These are phyloP conservation scores for Etheostoma perlongum DNA, from an alignment of 2,797 vertebrate genomes.

Conservation along the genomic window DNA sequence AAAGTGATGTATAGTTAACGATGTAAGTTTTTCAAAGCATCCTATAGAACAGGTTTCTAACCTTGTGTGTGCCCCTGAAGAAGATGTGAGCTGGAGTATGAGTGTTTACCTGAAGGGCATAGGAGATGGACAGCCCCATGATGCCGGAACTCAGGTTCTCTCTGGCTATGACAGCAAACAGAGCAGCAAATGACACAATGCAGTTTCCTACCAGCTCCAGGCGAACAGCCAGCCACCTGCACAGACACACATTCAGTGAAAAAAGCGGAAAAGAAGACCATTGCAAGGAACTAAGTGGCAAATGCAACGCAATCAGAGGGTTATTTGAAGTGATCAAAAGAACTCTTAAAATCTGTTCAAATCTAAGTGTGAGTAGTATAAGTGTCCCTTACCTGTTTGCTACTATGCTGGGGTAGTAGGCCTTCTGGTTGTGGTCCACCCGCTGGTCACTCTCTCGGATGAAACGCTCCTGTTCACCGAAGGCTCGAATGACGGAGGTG, in stretches of 20 bases:
- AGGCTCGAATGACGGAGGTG: constrained; percentile 94
- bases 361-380: background rate
- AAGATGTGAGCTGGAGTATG: background rate
- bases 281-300: background rate
- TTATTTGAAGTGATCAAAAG: background rate
- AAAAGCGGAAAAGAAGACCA: background rate
- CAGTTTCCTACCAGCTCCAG: constrained; percentile 95
- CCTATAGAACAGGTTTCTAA: background rate
- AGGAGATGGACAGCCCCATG: constrained; percentile 94
- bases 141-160: constrained; percentile 90
- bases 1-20: background rate
- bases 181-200: constrained; percentile 91
- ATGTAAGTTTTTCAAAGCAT: background rate
- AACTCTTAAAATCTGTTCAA: background rate
- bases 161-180: constrained; percentile 92
- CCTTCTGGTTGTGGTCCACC: constrained; percentile 96
- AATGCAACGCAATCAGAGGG: background rate
- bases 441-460: constrained; percentile 89
- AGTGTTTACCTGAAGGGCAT: constrained; percentile 91
- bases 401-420: constrained; percentile 94
- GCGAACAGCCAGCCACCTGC: constrained; percentile 93
- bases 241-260: constrained; percentile 28
- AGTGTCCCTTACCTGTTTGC: constrained; percentile 89
- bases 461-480: constrained; percentile 91
- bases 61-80: background rate